Conservation (phyloP, 1,140 invertebrate genomes). For the Tribolium castaneum region DNA sequence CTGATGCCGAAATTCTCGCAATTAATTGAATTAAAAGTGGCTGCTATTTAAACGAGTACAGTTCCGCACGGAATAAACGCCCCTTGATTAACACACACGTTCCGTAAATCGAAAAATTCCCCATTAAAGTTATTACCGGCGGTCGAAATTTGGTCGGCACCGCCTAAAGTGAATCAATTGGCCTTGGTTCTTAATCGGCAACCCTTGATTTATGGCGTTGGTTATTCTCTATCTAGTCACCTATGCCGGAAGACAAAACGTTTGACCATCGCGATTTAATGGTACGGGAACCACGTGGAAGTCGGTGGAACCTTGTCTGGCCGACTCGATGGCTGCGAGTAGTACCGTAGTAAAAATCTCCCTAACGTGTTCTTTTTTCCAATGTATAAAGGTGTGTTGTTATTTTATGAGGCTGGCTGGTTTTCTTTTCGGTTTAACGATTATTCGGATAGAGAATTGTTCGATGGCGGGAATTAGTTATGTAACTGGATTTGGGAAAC, state of each 20-base stretch:
- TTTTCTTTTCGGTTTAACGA: slow-evolving; percentile 37
- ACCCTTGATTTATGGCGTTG: slow-evolving; percentile 50
- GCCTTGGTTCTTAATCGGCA: slow-evolving; percentile 51
- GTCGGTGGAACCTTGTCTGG: neutral
- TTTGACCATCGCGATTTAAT: slow-evolving; percentile 33
- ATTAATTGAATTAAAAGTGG: slow-evolving; percentile 33
- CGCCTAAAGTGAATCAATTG: slow-evolving; percentile 31
- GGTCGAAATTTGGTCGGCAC: slow-evolving; percentile 23
- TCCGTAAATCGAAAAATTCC: neutral
- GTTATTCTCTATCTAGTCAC: slow-evolving; percentile 51
- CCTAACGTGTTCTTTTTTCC: slow-evolving; percentile 42
- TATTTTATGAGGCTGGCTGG: slow-evolving; percentile 38
- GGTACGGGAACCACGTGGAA: neutral
- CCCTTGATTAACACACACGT: neutral
- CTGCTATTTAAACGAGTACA: slow-evolving; percentile 6
- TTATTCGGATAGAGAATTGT: slow-evolving; percentile 32
- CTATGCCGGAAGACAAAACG: slow-evolving; percentile 51
- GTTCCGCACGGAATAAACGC: neutral
- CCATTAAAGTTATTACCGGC: neutral
- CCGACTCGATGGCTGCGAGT: slow-evolving; percentile 39
- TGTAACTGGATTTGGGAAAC: slow-evolving; percentile 41
- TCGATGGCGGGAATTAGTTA: slow-evolving; percentile 36
- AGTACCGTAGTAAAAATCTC: slow-evolving; percentile 47
- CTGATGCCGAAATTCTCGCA: slow-evolving; percentile 26
- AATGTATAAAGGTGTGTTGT: slow-evolving; percentile 41